A percentile compares a stretch with the other conserved stretches of the same genome.
Conservation (phyloP, 2,797 vertebrate species). For the Phyllotis vaccarum region DNA sequence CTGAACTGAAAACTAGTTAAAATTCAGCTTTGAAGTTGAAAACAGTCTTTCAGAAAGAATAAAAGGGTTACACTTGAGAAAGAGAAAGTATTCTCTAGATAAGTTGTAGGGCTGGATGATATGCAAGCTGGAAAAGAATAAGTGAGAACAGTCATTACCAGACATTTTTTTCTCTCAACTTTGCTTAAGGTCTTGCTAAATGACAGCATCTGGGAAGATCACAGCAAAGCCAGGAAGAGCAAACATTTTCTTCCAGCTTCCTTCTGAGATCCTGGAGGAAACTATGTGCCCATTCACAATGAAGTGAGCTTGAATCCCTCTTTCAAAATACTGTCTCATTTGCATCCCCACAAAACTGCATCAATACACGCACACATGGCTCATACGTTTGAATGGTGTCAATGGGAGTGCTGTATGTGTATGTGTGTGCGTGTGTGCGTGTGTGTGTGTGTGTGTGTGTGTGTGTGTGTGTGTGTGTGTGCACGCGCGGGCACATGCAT, state of each 20-base stretch:
- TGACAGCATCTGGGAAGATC: neutral
- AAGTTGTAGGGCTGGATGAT: neutral
- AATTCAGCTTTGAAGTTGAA: neutral
- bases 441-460: too few species aligned
- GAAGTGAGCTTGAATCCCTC: neutral
- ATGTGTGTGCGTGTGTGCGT: neutral
- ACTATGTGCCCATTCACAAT: neutral
- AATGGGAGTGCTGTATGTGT: neutral
- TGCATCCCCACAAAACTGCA: neutral
- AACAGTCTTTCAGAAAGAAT: neutral
- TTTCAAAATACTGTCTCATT: neutral
- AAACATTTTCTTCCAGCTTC: neutral
- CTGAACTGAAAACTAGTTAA: neutral
- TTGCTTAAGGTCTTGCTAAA: neutral
- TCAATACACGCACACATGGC: neutral
- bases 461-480: too few species aligned
- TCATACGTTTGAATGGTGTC: neutral
- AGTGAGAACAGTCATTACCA: neutral
- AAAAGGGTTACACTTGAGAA: neutral
- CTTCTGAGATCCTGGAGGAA: neutral
- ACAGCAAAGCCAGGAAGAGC: neutral
- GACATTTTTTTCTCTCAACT: neutral
- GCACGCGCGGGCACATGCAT: neutral
- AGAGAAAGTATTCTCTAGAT: neutral
- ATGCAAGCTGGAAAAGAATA: neutral